These are phyloP conservation scores for Lordiphosa fenestrarum DNA, from an alignment of 2,888 invertebrate genomes.

Conservation along the genomic window DNA sequence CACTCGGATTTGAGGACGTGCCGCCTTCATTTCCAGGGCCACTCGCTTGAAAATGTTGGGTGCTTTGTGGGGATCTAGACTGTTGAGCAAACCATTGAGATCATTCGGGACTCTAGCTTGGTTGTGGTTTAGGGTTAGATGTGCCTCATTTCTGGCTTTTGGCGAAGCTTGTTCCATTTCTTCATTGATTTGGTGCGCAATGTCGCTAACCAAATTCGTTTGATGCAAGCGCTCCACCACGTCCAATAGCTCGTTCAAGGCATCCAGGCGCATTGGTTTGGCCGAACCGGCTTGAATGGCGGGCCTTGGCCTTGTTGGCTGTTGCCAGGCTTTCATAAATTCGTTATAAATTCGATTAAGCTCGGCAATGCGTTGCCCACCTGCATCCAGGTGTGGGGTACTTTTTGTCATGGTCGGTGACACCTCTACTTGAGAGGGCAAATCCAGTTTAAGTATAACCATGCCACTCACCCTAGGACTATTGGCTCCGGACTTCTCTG, in stretches of 20 bases:
- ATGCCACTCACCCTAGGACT: constrained; percentile 11
- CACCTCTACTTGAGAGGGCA: not conserved
- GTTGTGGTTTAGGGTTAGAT: not conserved
- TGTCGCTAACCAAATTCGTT: constrained; percentile 37
- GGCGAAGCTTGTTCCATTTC: constrained; percentile 28
- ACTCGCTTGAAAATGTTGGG: constrained; percentile 21
- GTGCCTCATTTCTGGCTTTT: constrained; percentile 2
- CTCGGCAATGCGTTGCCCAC: constrained; percentile 14
- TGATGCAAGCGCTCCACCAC: constrained; percentile 40
- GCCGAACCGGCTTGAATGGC: not conserved
- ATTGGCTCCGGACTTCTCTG: constrained; percentile 1
- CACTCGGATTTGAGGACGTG: constrained; percentile 13
- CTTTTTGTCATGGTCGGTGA: not conserved
- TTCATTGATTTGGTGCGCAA: constrained; percentile 41
- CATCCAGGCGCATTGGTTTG: constrained; percentile 25
- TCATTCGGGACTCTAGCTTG: constrained; percentile 7
- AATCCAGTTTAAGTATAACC: constrained; percentile 16
- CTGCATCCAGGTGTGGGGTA: constrained; percentile 1
- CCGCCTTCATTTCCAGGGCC: constrained; percentile 14
- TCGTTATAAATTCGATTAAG: constrained; percentile 36
- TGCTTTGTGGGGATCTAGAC: constrained; percentile 5
- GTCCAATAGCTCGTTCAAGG: constrained; percentile 39
- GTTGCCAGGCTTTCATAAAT: constrained; percentile 22
- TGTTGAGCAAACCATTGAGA: constrained; percentile 10
- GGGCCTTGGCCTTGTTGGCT: not conserved